These are phyloP conservation scores for Leptonema lineaticorne DNA, from an alignment of 1,140 invertebrate species.

Conservation along the genomic window DNA sequence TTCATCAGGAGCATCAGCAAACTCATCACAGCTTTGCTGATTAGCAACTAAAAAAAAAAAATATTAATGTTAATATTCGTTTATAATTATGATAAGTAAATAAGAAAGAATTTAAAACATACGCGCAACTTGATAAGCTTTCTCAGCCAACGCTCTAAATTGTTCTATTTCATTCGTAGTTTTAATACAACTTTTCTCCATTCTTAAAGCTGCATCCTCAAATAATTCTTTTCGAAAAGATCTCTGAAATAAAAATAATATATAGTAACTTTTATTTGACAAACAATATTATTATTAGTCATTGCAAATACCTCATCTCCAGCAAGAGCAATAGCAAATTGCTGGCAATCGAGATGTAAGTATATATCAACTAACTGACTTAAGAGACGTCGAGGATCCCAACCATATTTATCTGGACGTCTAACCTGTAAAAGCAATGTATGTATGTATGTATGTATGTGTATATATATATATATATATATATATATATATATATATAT, in stretches of 20 bases:
- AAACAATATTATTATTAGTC: constrained; percentile 23
- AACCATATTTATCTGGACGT: constrained; percentile 92
- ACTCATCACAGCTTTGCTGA: constrained; percentile 85
- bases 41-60: constrained; percentile 66
- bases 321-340: constrained; percentile 86
- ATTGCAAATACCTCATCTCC: constrained; percentile 74
- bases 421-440: constrained; percentile 60
- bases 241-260: constrained; percentile 62
- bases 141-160: constrained; percentile 77
- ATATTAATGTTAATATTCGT: not conserved
- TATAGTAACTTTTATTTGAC: constrained; percentile 35
- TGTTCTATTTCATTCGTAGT: constrained; percentile 78
- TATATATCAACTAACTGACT: constrained; percentile 95
- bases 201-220: constrained; percentile 79
- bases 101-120: constrained; percentile 33
- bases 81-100: not conserved
- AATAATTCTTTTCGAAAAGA: constrained; percentile 93
- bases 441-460: too few relatives aligned
- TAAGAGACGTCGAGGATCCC: constrained; percentile 89
- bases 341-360: constrained; percentile 90
- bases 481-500: too few relatives aligned
- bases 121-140: constrained; percentile 74
- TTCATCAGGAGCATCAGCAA: constrained; percentile 94
- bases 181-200: constrained; percentile 82
- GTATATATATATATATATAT: too few relatives aligned